Evolutionary conservation across 2,113 vertebrate species (phyloP).

Genomic region (Junco hyemalis): DNA sequence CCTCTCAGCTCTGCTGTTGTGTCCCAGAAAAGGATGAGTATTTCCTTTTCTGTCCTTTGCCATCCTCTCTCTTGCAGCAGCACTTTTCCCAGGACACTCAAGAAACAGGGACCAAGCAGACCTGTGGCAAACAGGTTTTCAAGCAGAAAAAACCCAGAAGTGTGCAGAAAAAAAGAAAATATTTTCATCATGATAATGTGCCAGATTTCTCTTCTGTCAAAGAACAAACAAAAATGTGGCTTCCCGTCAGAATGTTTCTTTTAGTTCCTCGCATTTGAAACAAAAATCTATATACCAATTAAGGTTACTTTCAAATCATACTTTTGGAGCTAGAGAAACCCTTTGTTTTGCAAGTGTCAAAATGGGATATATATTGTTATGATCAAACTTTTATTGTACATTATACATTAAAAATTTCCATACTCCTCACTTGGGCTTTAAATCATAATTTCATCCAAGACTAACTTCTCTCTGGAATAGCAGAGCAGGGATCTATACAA

Average conservation of each 20-base stretch:
- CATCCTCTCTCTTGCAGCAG: background rate
- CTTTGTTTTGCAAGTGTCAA: background rate
- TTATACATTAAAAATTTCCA: background rate
- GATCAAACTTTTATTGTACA: background rate
- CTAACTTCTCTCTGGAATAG: background rate
- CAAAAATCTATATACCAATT: background rate
- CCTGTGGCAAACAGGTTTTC: background rate
- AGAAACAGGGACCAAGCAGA: accelerated
- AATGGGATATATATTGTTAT: background rate
- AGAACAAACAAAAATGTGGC: background rate
- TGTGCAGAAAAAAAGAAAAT: background rate
- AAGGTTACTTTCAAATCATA: background rate
- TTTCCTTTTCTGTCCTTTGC: background rate
- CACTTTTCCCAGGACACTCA: background rate
- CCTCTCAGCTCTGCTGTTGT: background rate
- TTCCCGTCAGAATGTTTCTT: background rate
- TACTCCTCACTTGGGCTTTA: background rate
- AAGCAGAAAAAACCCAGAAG: background rate
- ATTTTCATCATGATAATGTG: background rate
- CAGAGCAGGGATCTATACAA: background rate
- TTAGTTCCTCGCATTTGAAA: background rate
- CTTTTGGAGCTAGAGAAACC: background rate
- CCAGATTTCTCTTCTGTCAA: background rate
- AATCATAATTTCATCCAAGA: background rate
- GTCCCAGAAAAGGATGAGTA: background rate